Percentiles rank a stretch among this genome's conserved stretches.
phyloP scores from a whole-genome alignment of 2,113 vertebrate species.

The Ranitomeya imitator region DNA sequence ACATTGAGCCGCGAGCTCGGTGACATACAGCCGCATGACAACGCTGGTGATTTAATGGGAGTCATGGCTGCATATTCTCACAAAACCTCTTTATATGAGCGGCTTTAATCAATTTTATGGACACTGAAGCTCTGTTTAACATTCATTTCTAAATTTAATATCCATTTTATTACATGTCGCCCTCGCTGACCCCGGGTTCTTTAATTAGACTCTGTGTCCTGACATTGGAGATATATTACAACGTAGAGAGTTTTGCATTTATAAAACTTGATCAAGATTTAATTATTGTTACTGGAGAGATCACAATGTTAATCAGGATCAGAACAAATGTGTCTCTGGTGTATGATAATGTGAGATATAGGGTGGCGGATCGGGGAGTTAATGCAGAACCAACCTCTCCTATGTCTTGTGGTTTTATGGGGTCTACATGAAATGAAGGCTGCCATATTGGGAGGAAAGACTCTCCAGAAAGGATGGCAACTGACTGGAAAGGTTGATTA shows the following conservation, averaged over 20 bases:
- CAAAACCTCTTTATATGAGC: slow-evolving; percentile 27
- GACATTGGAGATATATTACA: slow-evolving; percentile 29
- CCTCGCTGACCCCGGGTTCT: not conserved
- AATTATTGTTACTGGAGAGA: slow-evolving; percentile 31
- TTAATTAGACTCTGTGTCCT: slow-evolving; percentile 20
- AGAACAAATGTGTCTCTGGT: not conserved
- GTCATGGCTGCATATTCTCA: slow-evolving; percentile 11
- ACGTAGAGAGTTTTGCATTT: slow-evolving; percentile 20
- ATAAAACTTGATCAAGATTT: slow-evolving; percentile 17
- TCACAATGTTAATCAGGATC: not conserved
- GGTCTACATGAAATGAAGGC: too few relatives aligned
- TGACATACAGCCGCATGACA: slow-evolving; percentile 17
- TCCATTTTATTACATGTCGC: slow-evolving; percentile 41
- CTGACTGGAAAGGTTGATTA: too few relatives aligned
- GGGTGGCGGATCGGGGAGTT: not conserved
- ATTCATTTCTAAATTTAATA: slow-evolving; percentile 40
- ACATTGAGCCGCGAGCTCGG: not conserved
- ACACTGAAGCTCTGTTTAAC: slow-evolving; percentile 27
- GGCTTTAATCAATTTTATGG: slow-evolving; percentile 40
- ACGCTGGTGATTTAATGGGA: slow-evolving; percentile 6
- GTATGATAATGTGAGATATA: not conserved
- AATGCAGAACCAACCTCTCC: not conserved
- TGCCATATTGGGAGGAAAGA: too few relatives aligned
- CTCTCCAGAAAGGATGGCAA: too few relatives aligned
- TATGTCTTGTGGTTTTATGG: too few relatives aligned